These are phyloP conservation scores for Athetis lepigone DNA, from an alignment of 2,888 invertebrate species.

Conservation along the genomic window DNA sequence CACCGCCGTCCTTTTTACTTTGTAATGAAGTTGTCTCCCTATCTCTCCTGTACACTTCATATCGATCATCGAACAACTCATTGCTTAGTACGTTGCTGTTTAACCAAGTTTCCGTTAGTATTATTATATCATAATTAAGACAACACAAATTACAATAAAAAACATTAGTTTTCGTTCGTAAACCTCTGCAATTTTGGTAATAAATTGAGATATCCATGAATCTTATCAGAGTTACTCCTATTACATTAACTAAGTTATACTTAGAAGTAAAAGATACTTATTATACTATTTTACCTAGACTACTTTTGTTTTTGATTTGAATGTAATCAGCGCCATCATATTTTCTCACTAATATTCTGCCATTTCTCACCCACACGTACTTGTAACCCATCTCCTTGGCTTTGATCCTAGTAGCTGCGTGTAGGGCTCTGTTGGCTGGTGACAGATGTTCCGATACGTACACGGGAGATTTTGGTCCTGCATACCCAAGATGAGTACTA, in stretches of 20 bases:
- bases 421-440: no score
- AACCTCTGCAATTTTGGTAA: neutral
- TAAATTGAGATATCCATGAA: neutral
- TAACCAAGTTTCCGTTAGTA: conserved; percentile 37
- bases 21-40: conserved; percentile 30
- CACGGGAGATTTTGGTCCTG: no score
- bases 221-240: neutral
- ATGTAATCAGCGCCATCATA: conserved; percentile 7
- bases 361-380: conserved; percentile 26
- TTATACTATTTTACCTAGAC: conserved; percentile 5
- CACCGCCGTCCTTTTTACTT: conserved; percentile 14
- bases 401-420: no score
- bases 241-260: neutral
- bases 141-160: conserved; percentile 32
- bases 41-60: conserved; percentile 26
- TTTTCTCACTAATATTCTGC: conserved; percentile 17
- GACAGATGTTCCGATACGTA: no score
- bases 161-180: conserved; percentile 18
- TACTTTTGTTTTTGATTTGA: conserved; percentile 1
- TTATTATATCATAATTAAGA: conserved; percentile 31
- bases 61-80: conserved; percentile 33
- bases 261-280: neutral
- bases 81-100: conserved; percentile 21
- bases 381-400: conserved; percentile 8
- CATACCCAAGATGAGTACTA: no score